Base-by-base conservation (phyloP, 2,113 vertebrate species). In the Cnemophilus loriae region DNA sequence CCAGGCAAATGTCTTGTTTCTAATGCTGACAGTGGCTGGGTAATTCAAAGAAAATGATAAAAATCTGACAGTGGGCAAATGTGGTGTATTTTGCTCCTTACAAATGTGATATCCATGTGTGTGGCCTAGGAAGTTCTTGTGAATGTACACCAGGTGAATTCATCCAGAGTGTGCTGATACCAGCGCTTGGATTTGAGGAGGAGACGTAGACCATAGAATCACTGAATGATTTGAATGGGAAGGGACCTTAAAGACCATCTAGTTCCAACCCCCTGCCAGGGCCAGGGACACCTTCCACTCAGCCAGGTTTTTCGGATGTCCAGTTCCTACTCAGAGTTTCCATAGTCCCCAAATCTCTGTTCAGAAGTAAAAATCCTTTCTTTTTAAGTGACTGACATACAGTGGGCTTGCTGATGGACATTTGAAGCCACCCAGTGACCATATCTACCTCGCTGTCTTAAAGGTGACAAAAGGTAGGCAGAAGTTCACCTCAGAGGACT, bases 101-200 rank as follows among this genome's bases (percentile, higher is more conserved):
- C 3, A 8, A 8, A 55, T 4, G 4, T 37, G 32, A 2, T 3
- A 37, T 24, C 37, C 11, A 0, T 10, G 6, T 55, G 2, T 15
- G 27, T 89, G 76, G 44, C 70, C 70, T 63, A 13, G 60, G 27
- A 47, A 49, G 16, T 16, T 68, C 46, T 61, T 57, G 37, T 61
- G 53, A 82, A 16, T n/a, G 3, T 49, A 8, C 28, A 77, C 10
- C 35, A n/a, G 53, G 35, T 75, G 56, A 64, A 21, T 60, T 47
- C 21, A 11, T 35, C 64, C 56, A 27, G 20, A 56, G 26, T 16
- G 16, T 42, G 47, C 60, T 75, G 32, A 2, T 67, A 9, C 1
- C 32, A 14, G 75, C 55, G 19, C 37, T 42, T 76, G 30, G 32
- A 3, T 83, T 59, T 39, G n/a, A 70, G 86, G 30, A 74, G 55